phyloP scores from a whole-genome alignment of 2,113 vertebrate species.

The Phalacrocorax brasilianus region DNA sequence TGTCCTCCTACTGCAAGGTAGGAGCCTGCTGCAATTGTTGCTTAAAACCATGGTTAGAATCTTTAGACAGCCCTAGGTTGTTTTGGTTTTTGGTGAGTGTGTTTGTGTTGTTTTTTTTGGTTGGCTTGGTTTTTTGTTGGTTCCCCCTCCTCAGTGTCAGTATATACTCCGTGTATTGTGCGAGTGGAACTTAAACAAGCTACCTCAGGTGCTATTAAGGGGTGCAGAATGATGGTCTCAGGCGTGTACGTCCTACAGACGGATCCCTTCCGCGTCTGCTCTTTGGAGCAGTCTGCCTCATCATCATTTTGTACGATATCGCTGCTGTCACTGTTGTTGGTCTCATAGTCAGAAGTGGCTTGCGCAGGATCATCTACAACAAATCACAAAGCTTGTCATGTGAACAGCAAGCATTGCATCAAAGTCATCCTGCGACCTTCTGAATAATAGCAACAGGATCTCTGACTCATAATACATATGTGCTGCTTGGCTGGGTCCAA shows the following conservation, averaged over 20 bases:
- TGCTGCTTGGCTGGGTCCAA: not conserved
- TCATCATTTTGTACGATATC: constrained; percentile 90
- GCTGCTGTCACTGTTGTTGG: constrained; percentile 94
- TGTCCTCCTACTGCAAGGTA: not conserved
- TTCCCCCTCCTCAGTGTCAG: not conserved
- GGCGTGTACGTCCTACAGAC: constrained; percentile 64
- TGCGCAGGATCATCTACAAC: constrained; percentile 83
- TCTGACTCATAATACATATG: constrained; percentile 11
- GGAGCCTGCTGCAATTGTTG: not conserved
- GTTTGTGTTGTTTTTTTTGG: not conserved
- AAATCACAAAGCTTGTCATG: constrained; percentile 1
- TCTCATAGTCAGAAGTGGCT: constrained; percentile 92
- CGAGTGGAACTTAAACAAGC: not conserved
- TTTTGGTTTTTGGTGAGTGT: accelerated
- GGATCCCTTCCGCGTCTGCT: constrained; percentile 37
- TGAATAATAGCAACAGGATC: not conserved
- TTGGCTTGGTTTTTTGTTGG: accelerated
- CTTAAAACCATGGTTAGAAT: not conserved
- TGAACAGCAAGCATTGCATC: not conserved
- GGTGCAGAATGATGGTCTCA: constrained; percentile 77
- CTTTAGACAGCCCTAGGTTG: not conserved
- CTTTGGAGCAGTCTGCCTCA: constrained; percentile 76
- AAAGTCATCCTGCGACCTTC: not conserved
- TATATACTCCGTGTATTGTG: not conserved
- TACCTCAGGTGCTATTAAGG: constrained; percentile 69